These are phyloP conservation scores for Prunella fulvescens DNA, from an alignment of 2,113 vertebrate genomes.

Conservation along the genomic window DNA sequence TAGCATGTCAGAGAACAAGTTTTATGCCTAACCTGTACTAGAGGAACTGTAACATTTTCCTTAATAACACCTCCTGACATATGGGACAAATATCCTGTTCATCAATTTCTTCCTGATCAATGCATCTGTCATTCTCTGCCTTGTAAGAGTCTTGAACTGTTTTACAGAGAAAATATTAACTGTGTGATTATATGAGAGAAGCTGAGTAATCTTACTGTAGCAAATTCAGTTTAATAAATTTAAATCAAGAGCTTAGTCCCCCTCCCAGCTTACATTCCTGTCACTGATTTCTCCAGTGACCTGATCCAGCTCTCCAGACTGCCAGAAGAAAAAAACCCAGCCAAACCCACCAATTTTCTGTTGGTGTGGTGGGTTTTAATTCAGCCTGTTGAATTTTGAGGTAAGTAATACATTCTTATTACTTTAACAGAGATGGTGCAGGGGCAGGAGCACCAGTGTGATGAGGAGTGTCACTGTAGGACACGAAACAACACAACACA, in stretches of 20 bases:
- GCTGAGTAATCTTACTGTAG: background rate
- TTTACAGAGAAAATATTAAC: background rate
- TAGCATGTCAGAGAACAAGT: background rate
- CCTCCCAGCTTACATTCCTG: background rate
- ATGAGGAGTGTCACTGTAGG: no score
- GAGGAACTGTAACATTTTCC: slow-evolving; percentile 69
- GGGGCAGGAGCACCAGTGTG: no score
- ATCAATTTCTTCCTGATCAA: slow-evolving; percentile 56
- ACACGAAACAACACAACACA: no score
- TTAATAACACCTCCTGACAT: slow-evolving; percentile 70
- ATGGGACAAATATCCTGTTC: slow-evolving; percentile 74
- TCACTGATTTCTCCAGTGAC: background rate
- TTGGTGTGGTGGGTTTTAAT: background rate
- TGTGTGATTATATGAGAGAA: background rate
- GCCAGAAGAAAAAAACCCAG: background rate
- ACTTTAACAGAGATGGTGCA: background rate
- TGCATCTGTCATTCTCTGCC: background rate
- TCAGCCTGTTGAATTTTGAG: rapidly evolving
- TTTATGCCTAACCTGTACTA: slow-evolving; percentile 70
- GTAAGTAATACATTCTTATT: no score
- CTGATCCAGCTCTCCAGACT: background rate
- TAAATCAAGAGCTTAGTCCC: background rate
- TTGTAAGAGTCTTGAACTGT: background rate
- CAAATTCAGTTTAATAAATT: background rate
- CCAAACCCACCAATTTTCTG: background rate